These are phyloP conservation scores for Sebastes trivittatus DNA, from an alignment of 2,797 vertebrate species.

Conservation along the genomic window DNA sequence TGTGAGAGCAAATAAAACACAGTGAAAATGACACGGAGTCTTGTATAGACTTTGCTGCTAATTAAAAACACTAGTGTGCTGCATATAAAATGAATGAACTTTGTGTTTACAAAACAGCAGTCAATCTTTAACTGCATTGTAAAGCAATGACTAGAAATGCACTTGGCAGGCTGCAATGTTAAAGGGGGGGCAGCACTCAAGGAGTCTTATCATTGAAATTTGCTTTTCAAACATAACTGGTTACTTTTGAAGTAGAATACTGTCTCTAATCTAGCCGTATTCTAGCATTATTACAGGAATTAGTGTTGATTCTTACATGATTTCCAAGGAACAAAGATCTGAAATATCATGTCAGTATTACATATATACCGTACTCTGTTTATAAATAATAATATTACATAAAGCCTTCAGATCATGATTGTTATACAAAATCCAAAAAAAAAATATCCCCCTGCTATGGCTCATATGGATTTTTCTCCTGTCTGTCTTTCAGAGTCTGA, in stretches of 20 bases:
- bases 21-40: background rate
- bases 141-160: background rate
- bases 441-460: background rate
- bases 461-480: slow-evolving; percentile 11
- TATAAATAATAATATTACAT: background rate
- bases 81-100: background rate
- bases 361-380: background rate
- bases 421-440: background rate
- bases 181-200: background rate
- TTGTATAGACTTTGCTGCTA: background rate
- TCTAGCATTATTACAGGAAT: background rate
- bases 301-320: background rate
- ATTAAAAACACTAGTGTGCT: background rate
- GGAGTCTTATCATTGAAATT: background rate
- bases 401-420: background rate
- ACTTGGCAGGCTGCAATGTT: background rate
- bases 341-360: background rate
- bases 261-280: background rate
- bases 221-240: no score
- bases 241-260: background rate
- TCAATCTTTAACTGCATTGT: background rate
- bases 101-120: background rate
- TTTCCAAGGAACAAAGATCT: background rate
- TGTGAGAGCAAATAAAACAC: background rate
- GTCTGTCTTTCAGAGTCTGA: slow-evolving; percentile 86